Base-by-base conservation (phyloP, 2,113 vertebrate species). In the Urocolius indicus region DNA sequence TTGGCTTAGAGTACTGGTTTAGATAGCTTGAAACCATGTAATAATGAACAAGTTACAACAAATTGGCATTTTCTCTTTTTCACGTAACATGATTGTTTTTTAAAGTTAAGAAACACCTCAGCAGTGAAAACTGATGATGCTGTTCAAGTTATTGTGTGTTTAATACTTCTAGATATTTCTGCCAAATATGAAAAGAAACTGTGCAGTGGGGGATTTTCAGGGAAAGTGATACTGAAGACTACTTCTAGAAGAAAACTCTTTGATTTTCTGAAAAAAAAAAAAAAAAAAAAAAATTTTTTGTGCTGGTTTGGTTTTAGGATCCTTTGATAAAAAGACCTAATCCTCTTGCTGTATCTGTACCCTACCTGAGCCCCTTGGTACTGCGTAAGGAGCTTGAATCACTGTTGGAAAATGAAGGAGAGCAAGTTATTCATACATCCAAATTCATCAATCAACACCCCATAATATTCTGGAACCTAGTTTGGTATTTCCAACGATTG, bases 401-500 rank as follows among this genome's bases (percentile, higher is more conserved):
- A 14, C 96, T 99, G 77, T 85, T 99, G 96, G 99, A 99, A 97
- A 99, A 99, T 63, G 99, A 99, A 86, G 99, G 99, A 17, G 99
- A 99, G 88, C 98, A 99, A 97, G 99, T 99, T 63, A 99, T 99
- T 96, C 99, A 99, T 95, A 99, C 99, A 24, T 98, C 99, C 79
- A 99, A 98, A 89, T 99, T 99, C 96, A 99, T 99, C 94, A 99
- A 99, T 97, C 99, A 99, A 96, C 99, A 99, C 92, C 99, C 99
- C 11, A 99, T 99, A 91, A 99, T 99, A 94, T 99, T 99, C 98
- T 99, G 99, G 99, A 99, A 99, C 96, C 97, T 99, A 43, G 98
- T 99, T 46, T 99, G 99, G 99, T 99, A 99, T 98, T 99, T 99
- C 96, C 98, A 96, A 26, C 98, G 99, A 26, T 92, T 99, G 96